Evolutionary conservation across 2,888 invertebrate species (phyloP).

Genomic region (Trichacis sp.): DNA sequence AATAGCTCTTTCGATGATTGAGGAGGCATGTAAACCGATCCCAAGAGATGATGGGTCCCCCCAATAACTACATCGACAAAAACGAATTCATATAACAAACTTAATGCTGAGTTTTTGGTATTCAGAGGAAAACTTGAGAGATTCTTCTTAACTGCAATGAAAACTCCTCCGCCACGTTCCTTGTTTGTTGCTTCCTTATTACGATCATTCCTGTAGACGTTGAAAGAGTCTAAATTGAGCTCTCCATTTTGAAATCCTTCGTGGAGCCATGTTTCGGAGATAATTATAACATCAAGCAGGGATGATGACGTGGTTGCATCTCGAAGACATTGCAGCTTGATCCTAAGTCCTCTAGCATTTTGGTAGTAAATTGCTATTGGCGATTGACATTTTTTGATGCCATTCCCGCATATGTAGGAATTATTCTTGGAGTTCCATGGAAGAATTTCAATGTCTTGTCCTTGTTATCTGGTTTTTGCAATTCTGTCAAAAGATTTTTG

Average conservation of each 20-base stretch:
- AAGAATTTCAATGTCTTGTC: no score
- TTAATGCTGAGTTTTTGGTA: no score
- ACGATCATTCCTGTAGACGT: slow-evolving; percentile 10
- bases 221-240: slow-evolving; percentile 2
- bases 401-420: slow-evolving; percentile 1
- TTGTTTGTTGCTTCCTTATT: background rate
- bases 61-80: no score
- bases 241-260: slow-evolving; percentile 13
- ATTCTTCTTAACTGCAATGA: slow-evolving; percentile 9
- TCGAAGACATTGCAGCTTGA: background rate
- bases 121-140: no score
- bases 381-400: no score
- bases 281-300: slow-evolving; percentile 10
- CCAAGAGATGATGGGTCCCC: no score
- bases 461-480: slow-evolving; percentile 9
- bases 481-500: background rate
- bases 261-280: slow-evolving; percentile 23
- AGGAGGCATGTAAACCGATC: slow-evolving; percentile 15
- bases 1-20: background rate
- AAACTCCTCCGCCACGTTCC: slow-evolving; percentile 17
- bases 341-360: slow-evolving; percentile 10
- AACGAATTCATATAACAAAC: no score
- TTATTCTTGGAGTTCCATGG: no score
- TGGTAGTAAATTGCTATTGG: no score
- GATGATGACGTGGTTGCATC: background rate